phyloP scores from a whole-genome alignment of 2,113 vertebrate species.

The Hyaena hyaena region DNA sequence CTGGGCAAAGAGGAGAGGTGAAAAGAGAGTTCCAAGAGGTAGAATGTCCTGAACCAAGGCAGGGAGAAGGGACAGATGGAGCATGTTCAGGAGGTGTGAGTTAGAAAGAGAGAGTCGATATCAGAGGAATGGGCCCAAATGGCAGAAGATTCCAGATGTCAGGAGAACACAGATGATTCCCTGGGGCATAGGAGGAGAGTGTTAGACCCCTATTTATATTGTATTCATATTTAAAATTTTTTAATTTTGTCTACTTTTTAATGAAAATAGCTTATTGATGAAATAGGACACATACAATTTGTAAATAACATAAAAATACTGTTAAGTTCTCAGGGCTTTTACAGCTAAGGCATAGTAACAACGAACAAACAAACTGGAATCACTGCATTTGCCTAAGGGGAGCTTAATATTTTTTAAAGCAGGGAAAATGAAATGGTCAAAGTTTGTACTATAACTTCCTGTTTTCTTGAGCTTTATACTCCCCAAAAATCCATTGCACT shows the following conservation, averaged over 20 bases:
- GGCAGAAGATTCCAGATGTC: background rate
- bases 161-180: background rate
- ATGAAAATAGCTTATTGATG: background rate
- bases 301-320: background rate
- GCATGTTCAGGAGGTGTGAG: background rate
- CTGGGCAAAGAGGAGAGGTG: background rate
- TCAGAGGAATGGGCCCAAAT: rapidly evolving
- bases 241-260: background rate
- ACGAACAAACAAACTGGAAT: background rate
- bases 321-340: background rate
- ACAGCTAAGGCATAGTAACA: background rate
- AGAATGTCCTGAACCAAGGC: background rate
- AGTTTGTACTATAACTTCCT: background rate
- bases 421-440: background rate
- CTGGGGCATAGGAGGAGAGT: background rate
- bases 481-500: background rate
- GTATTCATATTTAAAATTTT: background rate
- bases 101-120: too few relatives aligned
- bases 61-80: background rate
- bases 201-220: background rate
- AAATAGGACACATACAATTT: background rate
- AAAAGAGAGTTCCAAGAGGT: background rate
- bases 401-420: background rate
- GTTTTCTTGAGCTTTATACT: background rate
- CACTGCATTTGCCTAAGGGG: background rate